Percentiles rank a stretch among this genome's conserved stretches.
Conservation (phyloP, 2,888 invertebrate genomes). For the Kryphioiulus occultus region DNA sequence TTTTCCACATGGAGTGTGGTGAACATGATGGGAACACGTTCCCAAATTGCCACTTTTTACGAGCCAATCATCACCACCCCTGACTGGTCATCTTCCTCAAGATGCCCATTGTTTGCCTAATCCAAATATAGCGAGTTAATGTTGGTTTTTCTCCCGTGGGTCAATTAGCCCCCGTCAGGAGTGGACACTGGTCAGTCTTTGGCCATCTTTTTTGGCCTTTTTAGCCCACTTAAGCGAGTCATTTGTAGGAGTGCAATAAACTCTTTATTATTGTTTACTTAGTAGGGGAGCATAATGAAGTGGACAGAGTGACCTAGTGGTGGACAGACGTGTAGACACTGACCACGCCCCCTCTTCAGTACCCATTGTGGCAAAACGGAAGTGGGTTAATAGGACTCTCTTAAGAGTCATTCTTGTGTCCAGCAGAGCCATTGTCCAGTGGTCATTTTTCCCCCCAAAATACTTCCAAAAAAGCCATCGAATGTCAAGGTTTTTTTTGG, state of each 20-base stretch:
- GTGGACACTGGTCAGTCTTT: conserved; percentile 17
- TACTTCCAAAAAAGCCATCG: background rate
- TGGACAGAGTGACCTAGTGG: background rate
- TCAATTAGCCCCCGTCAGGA: background rate
- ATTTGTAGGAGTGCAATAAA: background rate
- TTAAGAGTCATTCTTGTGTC: background rate
- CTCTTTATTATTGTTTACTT: conserved; percentile 29
- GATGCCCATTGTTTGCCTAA: background rate
- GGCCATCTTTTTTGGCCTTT: background rate
- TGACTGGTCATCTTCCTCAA: background rate
- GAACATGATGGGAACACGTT: background rate
- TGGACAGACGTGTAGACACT: background rate
- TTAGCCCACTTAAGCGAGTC: background rate
- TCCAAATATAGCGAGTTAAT: conserved; percentile 1
- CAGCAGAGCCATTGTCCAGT: background rate
- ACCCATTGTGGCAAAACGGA: background rate
- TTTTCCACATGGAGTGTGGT: background rate
- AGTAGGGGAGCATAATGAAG: background rate
- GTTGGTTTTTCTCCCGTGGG: background rate
- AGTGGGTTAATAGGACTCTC: background rate
- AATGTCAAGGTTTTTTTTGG: conserved; percentile 21
- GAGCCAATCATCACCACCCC: background rate
- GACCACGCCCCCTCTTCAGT: conserved; percentile 3
- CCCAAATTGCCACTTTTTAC: background rate
- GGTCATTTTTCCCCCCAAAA: no score